A percentile compares a stretch with the other conserved stretches of the same genome.
These are phyloP conservation scores for Apamea monoglypha DNA, from an alignment of 2,888 invertebrate genomes.

Conservation along the genomic window DNA sequence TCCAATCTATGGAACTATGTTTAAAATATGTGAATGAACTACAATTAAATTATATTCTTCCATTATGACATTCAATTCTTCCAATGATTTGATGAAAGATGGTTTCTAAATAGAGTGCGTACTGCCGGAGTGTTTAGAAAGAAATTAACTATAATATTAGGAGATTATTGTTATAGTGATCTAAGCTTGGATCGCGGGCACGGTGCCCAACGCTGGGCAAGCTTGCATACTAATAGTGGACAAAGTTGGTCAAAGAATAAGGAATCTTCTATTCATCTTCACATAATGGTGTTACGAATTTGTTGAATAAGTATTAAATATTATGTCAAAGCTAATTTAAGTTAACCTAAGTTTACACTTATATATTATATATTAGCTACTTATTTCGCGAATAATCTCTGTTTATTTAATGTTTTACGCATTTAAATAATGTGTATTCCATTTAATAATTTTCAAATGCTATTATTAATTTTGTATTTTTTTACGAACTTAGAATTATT, in stretches of 20 bases:
- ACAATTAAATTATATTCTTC: conserved; percentile 5
- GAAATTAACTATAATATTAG: conserved; percentile 55
- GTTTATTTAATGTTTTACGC: conserved; percentile 34
- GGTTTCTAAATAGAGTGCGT: conserved; percentile 18
- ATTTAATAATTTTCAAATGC: conserved; percentile 14
- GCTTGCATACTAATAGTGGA: conserved; percentile 52
- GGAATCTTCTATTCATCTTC: conserved; percentile 49
- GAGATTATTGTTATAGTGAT: conserved; percentile 60
- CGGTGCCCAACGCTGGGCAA: conserved; percentile 40
- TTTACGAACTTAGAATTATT: conserved; percentile 28
- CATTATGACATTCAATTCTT: conserved; percentile 12
- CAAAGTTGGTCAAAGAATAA: conserved; percentile 30
- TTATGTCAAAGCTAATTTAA: conserved; percentile 34
- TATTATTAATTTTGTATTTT: conserved; percentile 40
- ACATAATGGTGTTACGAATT: conserved; percentile 8
- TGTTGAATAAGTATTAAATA: conserved; percentile 41
- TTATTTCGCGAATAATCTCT: conserved; percentile 25
- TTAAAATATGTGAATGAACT: conserved; percentile 5
- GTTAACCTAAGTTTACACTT: conserved; percentile 39
- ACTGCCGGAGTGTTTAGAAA: conserved; percentile 41
- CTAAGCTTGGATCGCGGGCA: conserved; percentile 40
- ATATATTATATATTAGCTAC: conserved; percentile 12
- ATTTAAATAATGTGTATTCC: conserved; percentile 35
- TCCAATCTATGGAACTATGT: not conserved
- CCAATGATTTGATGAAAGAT: conserved; percentile 1